Conservation (phyloP, 2,113 vertebrate species). For the Dipodomys merriami region DNA sequence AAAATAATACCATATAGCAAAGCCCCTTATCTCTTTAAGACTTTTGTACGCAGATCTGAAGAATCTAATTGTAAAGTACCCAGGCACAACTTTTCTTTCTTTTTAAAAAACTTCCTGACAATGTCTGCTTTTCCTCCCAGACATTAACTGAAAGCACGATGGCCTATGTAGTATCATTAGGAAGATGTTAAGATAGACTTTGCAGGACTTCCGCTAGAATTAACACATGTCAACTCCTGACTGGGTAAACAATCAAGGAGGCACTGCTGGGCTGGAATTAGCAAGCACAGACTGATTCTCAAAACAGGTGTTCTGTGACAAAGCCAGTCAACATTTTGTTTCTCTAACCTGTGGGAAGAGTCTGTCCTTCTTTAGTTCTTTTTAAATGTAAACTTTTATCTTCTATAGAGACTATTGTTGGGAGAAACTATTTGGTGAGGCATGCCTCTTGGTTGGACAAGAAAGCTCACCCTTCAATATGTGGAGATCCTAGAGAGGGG, state of each 20-base stretch:
- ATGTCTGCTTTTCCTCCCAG: background rate
- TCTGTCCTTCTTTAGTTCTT: background rate
- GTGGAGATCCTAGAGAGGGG: background rate
- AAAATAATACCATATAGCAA: background rate
- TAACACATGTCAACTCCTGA: constrained; percentile 28
- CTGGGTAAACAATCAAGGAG: constrained; percentile 12
- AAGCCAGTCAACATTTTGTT: background rate
- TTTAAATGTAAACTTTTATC: background rate
- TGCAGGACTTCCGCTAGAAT: background rate
- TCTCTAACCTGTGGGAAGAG: background rate
- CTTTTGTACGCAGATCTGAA: background rate
- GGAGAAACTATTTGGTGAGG: background rate
- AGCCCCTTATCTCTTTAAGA: background rate
- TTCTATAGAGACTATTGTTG: background rate
- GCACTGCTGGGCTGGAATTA: background rate
- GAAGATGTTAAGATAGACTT: background rate
- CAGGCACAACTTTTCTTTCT: background rate
- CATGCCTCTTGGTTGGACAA: background rate
- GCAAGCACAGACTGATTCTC: background rate
- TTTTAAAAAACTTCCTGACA: background rate
- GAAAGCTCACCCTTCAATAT: background rate
- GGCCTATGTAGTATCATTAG: background rate
- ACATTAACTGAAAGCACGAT: background rate
- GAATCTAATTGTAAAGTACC: constrained; percentile 8
- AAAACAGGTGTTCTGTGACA: constrained; percentile 58